Percentiles rank a stretch among this genome's conserved stretches.
Conservation (phyloP, 2,888 invertebrate genomes). For the Brachypterus glaber region DNA sequence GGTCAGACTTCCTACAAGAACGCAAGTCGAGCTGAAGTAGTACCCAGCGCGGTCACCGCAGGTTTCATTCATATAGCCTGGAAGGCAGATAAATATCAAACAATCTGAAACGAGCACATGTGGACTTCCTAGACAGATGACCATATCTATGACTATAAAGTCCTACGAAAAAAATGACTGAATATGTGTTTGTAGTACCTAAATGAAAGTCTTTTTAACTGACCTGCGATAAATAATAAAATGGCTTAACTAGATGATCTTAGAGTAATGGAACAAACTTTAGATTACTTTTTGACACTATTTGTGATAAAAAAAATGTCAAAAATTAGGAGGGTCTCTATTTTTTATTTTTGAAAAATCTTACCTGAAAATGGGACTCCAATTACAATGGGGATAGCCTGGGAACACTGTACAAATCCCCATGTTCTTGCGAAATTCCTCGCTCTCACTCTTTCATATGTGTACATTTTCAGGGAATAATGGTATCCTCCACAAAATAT, state of each 20-base stretch:
- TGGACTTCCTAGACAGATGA: too few species aligned
- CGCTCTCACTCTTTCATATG: constrained; percentile 76
- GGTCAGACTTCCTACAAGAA: constrained; percentile 63
- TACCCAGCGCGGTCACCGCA: constrained; percentile 72
- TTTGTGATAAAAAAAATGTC: too few species aligned
- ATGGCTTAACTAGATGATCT: too few species aligned
- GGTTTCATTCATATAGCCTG: constrained; percentile 71
- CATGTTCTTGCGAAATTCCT: constrained; percentile 80
- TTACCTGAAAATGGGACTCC: constrained; percentile 76
- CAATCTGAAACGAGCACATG: too few species aligned
- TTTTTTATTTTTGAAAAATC: constrained; percentile 4
- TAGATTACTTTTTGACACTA: too few species aligned
- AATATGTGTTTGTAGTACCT: too few species aligned
- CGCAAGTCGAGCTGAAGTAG: constrained; percentile 74
- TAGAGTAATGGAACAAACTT: too few species aligned
- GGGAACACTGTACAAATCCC: constrained; percentile 82
- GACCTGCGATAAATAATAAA: too few species aligned
- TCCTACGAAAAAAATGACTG: background rate
- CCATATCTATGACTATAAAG: background rate
- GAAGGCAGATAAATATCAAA: constrained; percentile 22
- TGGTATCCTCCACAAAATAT: constrained; percentile 83
- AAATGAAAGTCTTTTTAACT: too few species aligned
- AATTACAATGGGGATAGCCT: constrained; percentile 74
- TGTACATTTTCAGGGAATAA: constrained; percentile 83
- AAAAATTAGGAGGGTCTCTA: constrained; percentile 3